These are phyloP conservation scores for Gymnothorax javanicus DNA, from an alignment of 2,797 vertebrate genomes.

Conservation along the genomic window DNA sequence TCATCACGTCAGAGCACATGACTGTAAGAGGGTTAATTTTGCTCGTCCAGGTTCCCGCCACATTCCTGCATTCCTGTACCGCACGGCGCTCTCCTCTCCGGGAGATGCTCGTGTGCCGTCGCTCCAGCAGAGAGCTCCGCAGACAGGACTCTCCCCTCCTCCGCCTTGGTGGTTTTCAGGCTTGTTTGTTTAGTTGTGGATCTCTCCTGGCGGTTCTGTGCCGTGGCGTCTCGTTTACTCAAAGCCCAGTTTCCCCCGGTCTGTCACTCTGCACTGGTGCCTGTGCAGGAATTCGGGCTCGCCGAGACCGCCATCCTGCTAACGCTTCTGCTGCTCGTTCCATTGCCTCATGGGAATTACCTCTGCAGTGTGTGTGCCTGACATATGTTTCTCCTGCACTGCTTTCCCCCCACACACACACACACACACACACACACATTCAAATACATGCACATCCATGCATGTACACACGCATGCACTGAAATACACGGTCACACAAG, in stretches of 20 bases:
- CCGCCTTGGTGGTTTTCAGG: conserved; percentile 9
- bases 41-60: neutral
- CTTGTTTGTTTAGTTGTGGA: neutral
- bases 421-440: no score
- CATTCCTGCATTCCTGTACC: no score
- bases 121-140: neutral
- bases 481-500: no score
- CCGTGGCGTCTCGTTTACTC: conserved; percentile 12
- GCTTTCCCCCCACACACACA: no score
- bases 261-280: neutral
- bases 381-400: neutral
- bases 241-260: neutral
- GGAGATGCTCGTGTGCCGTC: neutral
- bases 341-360: neutral
- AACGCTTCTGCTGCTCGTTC: neutral
- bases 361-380: neutral
- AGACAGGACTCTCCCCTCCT: neutral
- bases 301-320: neutral
- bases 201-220: neutral
- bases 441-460: no score
- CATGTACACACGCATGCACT: no score
- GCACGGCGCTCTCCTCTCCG: neutral
- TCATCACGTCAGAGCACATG: neutral
- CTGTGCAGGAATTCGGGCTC: neutral
- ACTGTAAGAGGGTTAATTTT: neutral